Base-by-base conservation (phyloP, 2,113 vertebrate genomes). In the Oceanites oceanicus region DNA sequence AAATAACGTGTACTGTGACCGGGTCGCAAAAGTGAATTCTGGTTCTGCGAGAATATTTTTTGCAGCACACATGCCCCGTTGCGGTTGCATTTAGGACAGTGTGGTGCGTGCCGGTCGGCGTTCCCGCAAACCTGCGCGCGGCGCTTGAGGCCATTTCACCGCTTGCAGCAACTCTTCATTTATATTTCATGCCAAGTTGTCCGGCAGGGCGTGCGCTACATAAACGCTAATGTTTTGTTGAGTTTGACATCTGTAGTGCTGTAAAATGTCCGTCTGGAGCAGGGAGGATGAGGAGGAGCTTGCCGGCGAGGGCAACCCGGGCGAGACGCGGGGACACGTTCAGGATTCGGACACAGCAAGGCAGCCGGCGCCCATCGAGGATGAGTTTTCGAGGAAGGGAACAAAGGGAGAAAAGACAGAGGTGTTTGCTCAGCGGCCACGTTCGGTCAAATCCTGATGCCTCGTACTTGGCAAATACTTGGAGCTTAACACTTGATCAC, bases 281-380 rank as follows among this genome's bases (percentile, higher is more conserved):
- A n/a, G 66, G 34, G 47, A 61, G 45, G 65, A 40, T 7, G 73
- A 66, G 26, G 63, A 74, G 61, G 29, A 63, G 27, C 44, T 81
- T 47, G 21, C 23, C 4, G 10, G n/a, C 2, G 7, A 52, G 53
- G 61, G 42, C 36, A 47, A 4, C 8, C 15, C 38, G 14, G 58
- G 62, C 5, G 4, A n/a, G 45, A 42, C 70, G 3, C 1, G 2
- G 0, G 58, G 66, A 2, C 29, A 5, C 7, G 0, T 29, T 27
- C 0, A 34, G 58, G 29, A 29, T 52, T 11, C 11, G 74, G 88
- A 16, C 40, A 2, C 1, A 0, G 53, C 61, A n/a, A 52, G 56
- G 58, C 52, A 53, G 42, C 40, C 5, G 7, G 49, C 50, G 71
- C 50, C 77, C 27, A 4, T 14, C 73, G 13, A 26, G 80, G 70